Percentiles rank a stretch among this genome's conserved stretches.
Conservation (phyloP, 2,113 vertebrate genomes). For the Sminthopsis crassicaudata region DNA sequence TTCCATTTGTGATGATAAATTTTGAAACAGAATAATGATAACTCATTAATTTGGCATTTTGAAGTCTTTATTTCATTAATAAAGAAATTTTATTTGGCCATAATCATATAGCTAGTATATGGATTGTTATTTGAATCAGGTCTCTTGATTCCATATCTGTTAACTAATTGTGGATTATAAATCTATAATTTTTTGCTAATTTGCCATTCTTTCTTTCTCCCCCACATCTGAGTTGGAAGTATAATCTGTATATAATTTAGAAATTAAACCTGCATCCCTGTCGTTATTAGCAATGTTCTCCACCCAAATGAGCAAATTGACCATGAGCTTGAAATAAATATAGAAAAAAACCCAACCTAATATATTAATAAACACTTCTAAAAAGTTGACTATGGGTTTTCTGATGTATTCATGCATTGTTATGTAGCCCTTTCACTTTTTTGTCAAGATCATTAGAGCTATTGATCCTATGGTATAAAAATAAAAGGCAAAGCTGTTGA, state of each 20-base stretch:
- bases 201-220: too few relatives aligned
- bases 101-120: too few relatives aligned
- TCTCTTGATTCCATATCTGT: too few relatives aligned
- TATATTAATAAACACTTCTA: not conserved
- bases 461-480: too few relatives aligned
- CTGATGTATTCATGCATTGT: accelerated
- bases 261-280: too few relatives aligned
- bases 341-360: not conserved
- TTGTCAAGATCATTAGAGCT: not conserved
- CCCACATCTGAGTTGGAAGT: too few relatives aligned
- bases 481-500: not conserved
- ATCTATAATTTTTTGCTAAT: too few relatives aligned
- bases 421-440: not conserved
- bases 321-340: not conserved
- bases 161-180: too few relatives aligned
- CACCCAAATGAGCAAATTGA: not conserved
- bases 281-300: not conserved
- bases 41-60: not conserved
- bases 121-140: too few relatives aligned
- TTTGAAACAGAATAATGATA: not conserved
- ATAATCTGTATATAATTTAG: too few relatives aligned
- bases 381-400: not conserved
- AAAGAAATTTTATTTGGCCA: too few relatives aligned
- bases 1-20: not conserved
- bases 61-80: not conserved